Evolutionary conservation across 1,140 invertebrate species (phyloP).

Genomic region (Nylanderia fulva): DNA sequence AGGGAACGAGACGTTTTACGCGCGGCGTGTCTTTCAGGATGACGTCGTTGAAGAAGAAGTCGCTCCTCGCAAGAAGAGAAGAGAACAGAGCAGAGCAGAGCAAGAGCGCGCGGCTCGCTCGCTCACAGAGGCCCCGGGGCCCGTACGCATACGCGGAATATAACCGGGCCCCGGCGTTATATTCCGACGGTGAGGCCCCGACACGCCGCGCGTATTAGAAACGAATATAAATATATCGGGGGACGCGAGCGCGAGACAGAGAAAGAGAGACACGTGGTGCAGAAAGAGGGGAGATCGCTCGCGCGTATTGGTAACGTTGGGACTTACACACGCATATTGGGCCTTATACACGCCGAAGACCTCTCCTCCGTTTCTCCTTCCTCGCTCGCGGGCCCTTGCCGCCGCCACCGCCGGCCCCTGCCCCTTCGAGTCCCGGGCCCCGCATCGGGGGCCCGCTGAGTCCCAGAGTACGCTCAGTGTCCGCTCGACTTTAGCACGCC

Average conservation of each 20-base stretch:
- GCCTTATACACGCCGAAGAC: too few relatives aligned
- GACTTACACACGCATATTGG: slow-evolving; percentile 72
- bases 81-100: slow-evolving; percentile 15
- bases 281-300: slow-evolving; percentile 63
- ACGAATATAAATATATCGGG: slow-evolving; percentile 83
- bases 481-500: slow-evolving; percentile 75
- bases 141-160: slow-evolving; percentile 51
- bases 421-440: slow-evolving; percentile 36
- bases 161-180: slow-evolving; percentile 43
- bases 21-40: slow-evolving; percentile 17
- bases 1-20: not conserved
- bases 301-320: slow-evolving; percentile 70
- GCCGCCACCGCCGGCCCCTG: not conserved
- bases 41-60: slow-evolving; percentile 1
- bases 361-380: slow-evolving; percentile 53
- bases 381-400: slow-evolving; percentile 49
- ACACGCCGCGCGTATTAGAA: slow-evolving; percentile 80
- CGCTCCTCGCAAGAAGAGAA: not conserved
- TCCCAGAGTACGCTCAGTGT: slow-evolving; percentile 73
- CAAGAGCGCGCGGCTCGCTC: slow-evolving; percentile 36
- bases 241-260: slow-evolving; percentile 33
- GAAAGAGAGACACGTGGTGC: slow-evolving; percentile 41
- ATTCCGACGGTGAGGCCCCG: slow-evolving; percentile 50
- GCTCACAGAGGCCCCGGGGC: not conserved
- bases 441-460: slow-evolving; percentile 63